Evolutionary conservation across 2,113 vertebrate genomes (phyloP), one percentile per base, ranked within the genome.

Genomic region (Grammomys dolichurus): DNA sequence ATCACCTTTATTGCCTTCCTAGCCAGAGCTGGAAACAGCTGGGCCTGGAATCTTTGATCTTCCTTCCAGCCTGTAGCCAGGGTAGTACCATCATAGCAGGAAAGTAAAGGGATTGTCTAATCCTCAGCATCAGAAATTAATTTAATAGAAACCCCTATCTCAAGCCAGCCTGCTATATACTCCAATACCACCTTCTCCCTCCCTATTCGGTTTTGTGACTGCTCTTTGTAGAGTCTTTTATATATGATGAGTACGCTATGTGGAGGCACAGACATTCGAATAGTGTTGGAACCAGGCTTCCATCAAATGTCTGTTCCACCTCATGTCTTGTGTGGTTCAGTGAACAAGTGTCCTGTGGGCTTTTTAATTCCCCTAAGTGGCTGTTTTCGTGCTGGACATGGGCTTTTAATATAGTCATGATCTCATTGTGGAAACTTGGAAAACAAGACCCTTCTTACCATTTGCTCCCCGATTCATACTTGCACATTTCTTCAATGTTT

Each of bases 321-420:
- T 82, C 54, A 33, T 93, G 3, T 31, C 28, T 92, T 5, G 63
- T 69, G 17, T 70, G 72, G 14, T 63, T 96, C 60, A 90, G 14
- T 87, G 72, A 93, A 51, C 54, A 58, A 82, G 14, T n/a, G 3
- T 58, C 33, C 16, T 22, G 11, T 63, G 76, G 31, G 72, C 19
- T 90, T 90, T 91, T 93, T 70, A 76, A 87, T 85, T 75, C n/a
- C 67, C 58, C 22, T 78, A 87, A 65, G 33, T 65, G 78, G 70
- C 46, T 73, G 40, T 70, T 48, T 95, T 90, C 43, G 78, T 93
- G 48, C 24, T 89, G 88, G 89, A 87, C 70, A 72, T 89, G 48
- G 43, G 65, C 46, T 51, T 65, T 96, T 93, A 93, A 93, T 94
- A 70, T 36, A 92, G 88, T 90, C 24, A 81, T 69, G 16, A 89